These are phyloP conservation scores for Epiblema foenella DNA, from an alignment of 2,888 invertebrate genomes.

Conservation along the genomic window DNA sequence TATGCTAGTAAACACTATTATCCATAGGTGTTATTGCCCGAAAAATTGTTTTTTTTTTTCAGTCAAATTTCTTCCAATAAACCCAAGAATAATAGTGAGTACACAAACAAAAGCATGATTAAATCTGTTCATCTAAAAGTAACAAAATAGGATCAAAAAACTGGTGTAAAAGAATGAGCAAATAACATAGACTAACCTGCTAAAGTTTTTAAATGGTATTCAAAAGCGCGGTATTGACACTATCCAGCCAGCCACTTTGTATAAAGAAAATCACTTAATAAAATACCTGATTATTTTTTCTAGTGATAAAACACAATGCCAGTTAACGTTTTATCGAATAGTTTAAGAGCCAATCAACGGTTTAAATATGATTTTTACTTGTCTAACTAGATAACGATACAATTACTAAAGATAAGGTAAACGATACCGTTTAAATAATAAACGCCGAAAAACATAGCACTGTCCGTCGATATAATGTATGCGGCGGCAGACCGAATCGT, in stretches of 20 bases:
- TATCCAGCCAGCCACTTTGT: constrained; percentile 37
- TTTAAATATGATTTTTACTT: constrained; percentile 76
- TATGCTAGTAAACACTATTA: no score
- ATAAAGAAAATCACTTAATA: constrained; percentile 36
- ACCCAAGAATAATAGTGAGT: no score
- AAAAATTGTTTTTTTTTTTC: no score
- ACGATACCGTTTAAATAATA: constrained; percentile 64
- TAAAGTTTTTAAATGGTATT: constrained; percentile 20
- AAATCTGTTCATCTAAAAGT: neutral
- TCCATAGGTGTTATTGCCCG: no score
- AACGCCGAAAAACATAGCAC: constrained; percentile 48
- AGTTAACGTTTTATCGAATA: constrained; percentile 67
- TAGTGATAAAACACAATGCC: constrained; percentile 43
- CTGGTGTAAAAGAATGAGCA: neutral
- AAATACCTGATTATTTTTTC: constrained; percentile 41
- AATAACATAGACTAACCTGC: constrained; percentile 36
- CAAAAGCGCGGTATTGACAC: constrained; percentile 40
- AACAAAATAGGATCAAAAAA: neutral
- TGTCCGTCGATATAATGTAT: constrained; percentile 64
- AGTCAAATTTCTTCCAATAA: no score
- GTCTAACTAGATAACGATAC: constrained; percentile 76
- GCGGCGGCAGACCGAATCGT: constrained; percentile 74
- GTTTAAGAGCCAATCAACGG: constrained; percentile 79
- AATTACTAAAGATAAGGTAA: constrained; percentile 73
- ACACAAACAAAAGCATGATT: no score